Base-by-base conservation (phyloP, 2,113 vertebrate species). In the Corapipo altera region DNA sequence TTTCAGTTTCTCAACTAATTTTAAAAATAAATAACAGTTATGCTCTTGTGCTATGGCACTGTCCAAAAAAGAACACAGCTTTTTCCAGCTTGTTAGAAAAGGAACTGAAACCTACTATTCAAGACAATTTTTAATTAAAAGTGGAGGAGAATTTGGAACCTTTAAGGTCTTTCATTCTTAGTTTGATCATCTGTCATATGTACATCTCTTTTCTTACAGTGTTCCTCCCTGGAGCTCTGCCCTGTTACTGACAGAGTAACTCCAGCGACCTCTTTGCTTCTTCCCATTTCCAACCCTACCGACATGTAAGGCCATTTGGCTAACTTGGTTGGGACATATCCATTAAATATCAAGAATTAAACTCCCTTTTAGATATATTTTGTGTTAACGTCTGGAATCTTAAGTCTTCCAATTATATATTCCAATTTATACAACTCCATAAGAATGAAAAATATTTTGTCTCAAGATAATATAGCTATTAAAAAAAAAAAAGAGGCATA, bases 181-280 rank as follows among this genome's bases (percentile, higher is more conserved):
- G 57, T 59, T 51, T 44, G 52, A 88, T 35, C 46, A 51, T 59
- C 39, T 72, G 41, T 57, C 46, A 7, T 32, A 61, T 39, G 35
- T 71, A 46, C 12, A 46, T 39, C 26, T 61, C 18, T 44, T 76
- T 57, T 67, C 55, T 65, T 9, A 49, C 28, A 67, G 28, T 17
- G 46, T 3, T 58, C 28, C 17, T 58, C 48, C 32, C 22, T 26
- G 26, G 39, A 52, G 11, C 59, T 91, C 62, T 80, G 14, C 27
- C 39, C 23, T 7, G 1, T 49, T 28, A 67, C 26, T 51, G 66
- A 39, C 43, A 67, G 32, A 48, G 13, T 30, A 69, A 72, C 35
- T 88, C 17, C 5, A 18, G 3, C 3, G 24, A 28, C 41, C 0
- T 0, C 33, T 64, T 84, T 2, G 1, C 12, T 51, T 85, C 59